Evolutionary conservation across 1,140 invertebrate genomes (phyloP).

Genomic region (Caerostris extrusa): DNA sequence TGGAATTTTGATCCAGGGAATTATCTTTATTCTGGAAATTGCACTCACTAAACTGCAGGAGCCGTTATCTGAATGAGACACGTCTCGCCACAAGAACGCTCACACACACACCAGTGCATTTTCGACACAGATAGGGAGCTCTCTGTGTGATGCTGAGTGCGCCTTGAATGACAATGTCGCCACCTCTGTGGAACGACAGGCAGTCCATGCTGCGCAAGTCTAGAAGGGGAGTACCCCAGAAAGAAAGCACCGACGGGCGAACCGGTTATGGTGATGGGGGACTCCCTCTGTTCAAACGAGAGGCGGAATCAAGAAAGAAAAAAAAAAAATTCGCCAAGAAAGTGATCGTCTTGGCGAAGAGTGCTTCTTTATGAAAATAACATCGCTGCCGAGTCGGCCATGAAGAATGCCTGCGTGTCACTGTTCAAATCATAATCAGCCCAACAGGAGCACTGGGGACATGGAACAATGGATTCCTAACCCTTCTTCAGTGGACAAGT

Average conservation of each 20-base stretch:
- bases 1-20: no score
- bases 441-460: not conserved
- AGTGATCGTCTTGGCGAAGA: conserved; percentile 45
- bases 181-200: no score
- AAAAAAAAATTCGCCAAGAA: conserved; percentile 22
- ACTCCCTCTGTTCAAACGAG: conserved; percentile 44
- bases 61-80: no score
- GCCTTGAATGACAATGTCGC: not conserved
- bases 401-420: conserved; percentile 44
- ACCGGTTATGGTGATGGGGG: conserved; percentile 70
- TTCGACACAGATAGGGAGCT: no score
- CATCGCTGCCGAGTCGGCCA: not conserved
- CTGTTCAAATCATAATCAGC: conserved; percentile 61
- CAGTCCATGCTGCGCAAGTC: not conserved
- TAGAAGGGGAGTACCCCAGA: not conserved
- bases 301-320: conserved; percentile 36
- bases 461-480: conserved; percentile 14
- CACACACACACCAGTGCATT: no score
- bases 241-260: conserved; percentile 33
- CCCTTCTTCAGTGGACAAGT: not conserved
- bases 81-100: no score
- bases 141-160: no score
- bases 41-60: no score
- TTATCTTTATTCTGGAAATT: no score
- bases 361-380: conserved; percentile 1